Conservation (phyloP, 2,113 vertebrate species). For the Carettochelys insculpta region DNA sequence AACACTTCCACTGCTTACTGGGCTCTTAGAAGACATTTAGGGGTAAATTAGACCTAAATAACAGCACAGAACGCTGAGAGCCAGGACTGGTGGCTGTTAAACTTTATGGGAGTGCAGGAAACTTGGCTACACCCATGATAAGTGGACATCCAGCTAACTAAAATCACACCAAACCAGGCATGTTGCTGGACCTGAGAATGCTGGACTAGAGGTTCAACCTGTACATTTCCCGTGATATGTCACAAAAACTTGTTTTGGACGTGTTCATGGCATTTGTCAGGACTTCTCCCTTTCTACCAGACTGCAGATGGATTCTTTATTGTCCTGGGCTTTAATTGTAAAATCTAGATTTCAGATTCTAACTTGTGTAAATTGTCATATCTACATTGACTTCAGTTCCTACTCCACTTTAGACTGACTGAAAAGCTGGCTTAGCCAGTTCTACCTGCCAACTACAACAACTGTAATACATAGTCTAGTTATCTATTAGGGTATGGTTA, state of each 20-base stretch:
- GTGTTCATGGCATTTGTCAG: not conserved
- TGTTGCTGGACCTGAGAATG: too few relatives aligned
- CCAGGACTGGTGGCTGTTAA: too few relatives aligned
- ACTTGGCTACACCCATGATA: too few relatives aligned
- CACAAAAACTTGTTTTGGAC: not conserved
- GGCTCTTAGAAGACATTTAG: too few relatives aligned
- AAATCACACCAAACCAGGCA: too few relatives aligned
- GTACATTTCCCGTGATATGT: not conserved
- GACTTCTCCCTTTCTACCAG: not conserved
- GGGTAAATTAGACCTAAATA: too few relatives aligned
- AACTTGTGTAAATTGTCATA: not conserved
- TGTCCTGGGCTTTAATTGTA: not conserved
- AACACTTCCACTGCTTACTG: too few relatives aligned
- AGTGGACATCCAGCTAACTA: too few relatives aligned
- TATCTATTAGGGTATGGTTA: not conserved
- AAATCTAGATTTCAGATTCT: not conserved
- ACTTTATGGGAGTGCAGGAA: too few relatives aligned
- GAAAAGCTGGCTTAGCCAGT: not conserved
- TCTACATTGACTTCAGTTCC: not conserved
- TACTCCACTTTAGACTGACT: not conserved
- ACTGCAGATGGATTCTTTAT: not conserved
- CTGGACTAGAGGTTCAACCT: too few relatives aligned
- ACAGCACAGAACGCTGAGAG: too few relatives aligned
- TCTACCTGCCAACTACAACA: not conserved
- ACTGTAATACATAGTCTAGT: not conserved